Evolutionary conservation across 2,797 vertebrate species (phyloP).

Genomic region (Arnoldichthys spilopterus): DNA sequence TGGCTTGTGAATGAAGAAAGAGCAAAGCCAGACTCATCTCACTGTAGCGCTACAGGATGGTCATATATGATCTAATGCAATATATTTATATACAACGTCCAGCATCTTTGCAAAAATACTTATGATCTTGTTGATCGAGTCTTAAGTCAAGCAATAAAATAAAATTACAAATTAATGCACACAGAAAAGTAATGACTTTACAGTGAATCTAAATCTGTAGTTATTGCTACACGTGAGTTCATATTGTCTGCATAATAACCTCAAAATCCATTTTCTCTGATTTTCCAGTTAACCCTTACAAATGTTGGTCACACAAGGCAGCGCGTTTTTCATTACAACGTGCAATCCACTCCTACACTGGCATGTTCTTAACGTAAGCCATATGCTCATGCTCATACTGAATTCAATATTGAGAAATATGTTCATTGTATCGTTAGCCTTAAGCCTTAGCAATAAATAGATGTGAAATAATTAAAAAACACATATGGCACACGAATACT

Average conservation of each 20-base stretch:
- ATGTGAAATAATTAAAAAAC: slow-evolving; percentile 37
- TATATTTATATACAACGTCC: slow-evolving; percentile 29
- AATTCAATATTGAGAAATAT: slow-evolving; percentile 17
- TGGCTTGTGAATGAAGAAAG: slow-evolving; percentile 3
- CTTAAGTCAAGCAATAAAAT: slow-evolving; percentile 14
- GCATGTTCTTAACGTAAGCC: slow-evolving; percentile 75
- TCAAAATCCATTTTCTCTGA: neutral
- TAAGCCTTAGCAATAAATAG: slow-evolving; percentile 66
- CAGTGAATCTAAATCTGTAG: slow-evolving; percentile 15
- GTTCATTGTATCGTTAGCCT: neutral
- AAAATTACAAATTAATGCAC: slow-evolving; percentile 9
- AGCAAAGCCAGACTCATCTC: slow-evolving; percentile 5
- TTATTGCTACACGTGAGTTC: slow-evolving; percentile 47
- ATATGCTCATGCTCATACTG: slow-evolving; percentile 49
- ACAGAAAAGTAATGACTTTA: slow-evolving; percentile 4
- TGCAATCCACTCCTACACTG: slow-evolving; percentile 48
- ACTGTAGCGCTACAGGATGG: slow-evolving; percentile 5
- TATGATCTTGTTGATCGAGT: slow-evolving; percentile 1
- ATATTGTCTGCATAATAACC: neutral
- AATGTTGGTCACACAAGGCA: neutral
- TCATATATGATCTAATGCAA: neutral
- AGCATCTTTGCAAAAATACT: slow-evolving; percentile 47
- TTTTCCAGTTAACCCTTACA: slow-evolving; percentile 29
- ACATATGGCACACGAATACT: slow-evolving; percentile 56
- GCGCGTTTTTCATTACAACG: slow-evolving; percentile 1